Evolutionary conservation across 2,888 invertebrate species (phyloP).

Genomic region (Dryocosmus kuriphilus): DNA sequence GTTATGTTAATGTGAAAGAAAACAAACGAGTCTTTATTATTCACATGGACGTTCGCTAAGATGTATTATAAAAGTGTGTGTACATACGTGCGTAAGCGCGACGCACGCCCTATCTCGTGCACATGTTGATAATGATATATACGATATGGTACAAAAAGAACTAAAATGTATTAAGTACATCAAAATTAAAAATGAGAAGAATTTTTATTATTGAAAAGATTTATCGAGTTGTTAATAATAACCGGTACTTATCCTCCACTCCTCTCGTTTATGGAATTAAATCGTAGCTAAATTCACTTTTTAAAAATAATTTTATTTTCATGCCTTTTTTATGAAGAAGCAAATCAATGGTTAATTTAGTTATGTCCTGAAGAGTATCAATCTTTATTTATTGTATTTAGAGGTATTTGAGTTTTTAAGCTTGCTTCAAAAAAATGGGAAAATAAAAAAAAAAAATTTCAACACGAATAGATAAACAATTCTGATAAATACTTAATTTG

Average conservation of each 20-base stretch:
- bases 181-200: constrained; percentile 74
- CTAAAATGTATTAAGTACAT: constrained; percentile 75
- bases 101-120: constrained; percentile 39
- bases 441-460: background rate
- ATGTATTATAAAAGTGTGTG: constrained; percentile 22
- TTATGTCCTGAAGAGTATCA: too few relatives aligned
- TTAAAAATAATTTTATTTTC: too few relatives aligned
- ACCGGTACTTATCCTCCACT: background rate
- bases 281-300: background rate
- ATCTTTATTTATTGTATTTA: too few relatives aligned
- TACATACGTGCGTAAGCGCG: constrained; percentile 1
- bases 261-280: background rate
- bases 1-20: constrained; percentile 20
- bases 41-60: constrained; percentile 13
- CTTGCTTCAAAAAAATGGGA: too few relatives aligned
- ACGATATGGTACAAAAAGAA: constrained; percentile 75
- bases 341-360: too few relatives aligned
- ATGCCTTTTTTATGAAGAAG: too few relatives aligned
- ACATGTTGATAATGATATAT: constrained; percentile 59
- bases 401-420: background rate
- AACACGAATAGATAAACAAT: background rate
- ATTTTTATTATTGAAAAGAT: constrained; percentile 71
- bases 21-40: constrained; percentile 20
- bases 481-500: background rate
- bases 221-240: background rate